These are phyloP conservation scores for Otolemur garnettii DNA, from an alignment of 2,113 vertebrate genomes.

Conservation along the genomic window DNA sequence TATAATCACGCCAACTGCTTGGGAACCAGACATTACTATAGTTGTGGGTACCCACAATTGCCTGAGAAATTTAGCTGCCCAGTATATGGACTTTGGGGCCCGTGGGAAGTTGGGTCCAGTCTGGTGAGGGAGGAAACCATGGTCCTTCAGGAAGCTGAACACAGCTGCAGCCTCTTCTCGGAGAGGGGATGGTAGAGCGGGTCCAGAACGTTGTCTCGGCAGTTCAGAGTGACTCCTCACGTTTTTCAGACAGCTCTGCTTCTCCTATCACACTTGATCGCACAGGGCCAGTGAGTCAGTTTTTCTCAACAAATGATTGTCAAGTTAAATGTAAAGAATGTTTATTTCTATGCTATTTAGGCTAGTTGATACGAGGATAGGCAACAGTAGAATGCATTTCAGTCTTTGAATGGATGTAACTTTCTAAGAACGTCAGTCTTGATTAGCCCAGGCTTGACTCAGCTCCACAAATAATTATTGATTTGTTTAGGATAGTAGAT, in stretches of 20 bases:
- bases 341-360: constrained; percentile 47
- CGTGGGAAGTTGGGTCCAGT: background rate
- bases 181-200: background rate
- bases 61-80: background rate
- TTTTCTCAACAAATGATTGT: constrained; percentile 43
- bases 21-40: background rate
- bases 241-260: background rate
- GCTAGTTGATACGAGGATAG: background rate
- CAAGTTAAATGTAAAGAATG: background rate
- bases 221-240: background rate
- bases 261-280: background rate
- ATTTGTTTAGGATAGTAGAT: background rate
- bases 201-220: background rate
- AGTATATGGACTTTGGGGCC: background rate
- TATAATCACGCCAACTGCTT: background rate
- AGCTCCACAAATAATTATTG: constrained; percentile 12
- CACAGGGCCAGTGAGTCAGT: background rate
- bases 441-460: constrained; percentile 14
- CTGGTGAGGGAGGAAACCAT: background rate
- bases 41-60: background rate
- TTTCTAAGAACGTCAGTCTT: constrained; percentile 18
- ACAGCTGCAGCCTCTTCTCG: background rate
- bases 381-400: constrained; percentile 24
- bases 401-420: background rate
- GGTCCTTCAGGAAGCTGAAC: background rate